Percentiles rank a stretch among this genome's conserved stretches.
Conservation (phyloP, 2,888 invertebrate genomes). For the Acleris emargana region DNA sequence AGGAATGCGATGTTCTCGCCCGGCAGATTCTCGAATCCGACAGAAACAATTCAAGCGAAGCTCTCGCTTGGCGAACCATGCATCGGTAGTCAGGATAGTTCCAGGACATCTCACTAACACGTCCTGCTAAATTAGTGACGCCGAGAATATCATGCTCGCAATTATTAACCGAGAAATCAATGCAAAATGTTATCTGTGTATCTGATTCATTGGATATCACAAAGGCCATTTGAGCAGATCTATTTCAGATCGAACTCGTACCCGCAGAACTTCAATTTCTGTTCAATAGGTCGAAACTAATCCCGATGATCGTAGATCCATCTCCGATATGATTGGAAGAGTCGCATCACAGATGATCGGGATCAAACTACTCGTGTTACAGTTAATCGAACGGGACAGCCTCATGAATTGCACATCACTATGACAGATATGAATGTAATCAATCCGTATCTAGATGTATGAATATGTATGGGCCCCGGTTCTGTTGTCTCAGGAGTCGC, state of each 20-base stretch:
- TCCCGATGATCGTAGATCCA: conserved; percentile 27
- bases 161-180: no score
- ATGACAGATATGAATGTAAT: conserved; percentile 36
- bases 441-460: conserved; percentile 31
- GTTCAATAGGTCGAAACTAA: conserved; percentile 34
- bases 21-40: conserved; percentile 11
- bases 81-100: conserved; percentile 25
- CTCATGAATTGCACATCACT: conserved; percentile 35
- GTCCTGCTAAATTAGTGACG: no score
- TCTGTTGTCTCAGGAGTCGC: conserved; percentile 33
- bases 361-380: conserved; percentile 35
- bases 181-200: no score
- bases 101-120: conserved; percentile 8
- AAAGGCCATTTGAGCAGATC: conserved; percentile 31
- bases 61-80: conserved; percentile 23
- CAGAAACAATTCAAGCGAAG: conserved; percentile 31
- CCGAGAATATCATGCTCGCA: no score
- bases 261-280: conserved; percentile 28
- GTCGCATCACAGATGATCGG: conserved; percentile 28
- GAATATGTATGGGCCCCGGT: conserved; percentile 32
- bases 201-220: conserved; percentile 26
- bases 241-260: conserved; percentile 32
- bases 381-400: conserved; percentile 33
- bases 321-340: conserved; percentile 34
- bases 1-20: conserved; percentile 33